Conservation (phyloP, 30 jellyfish, hydroid and myxozoan genomes). For the Aurelia coerulea region DNA sequence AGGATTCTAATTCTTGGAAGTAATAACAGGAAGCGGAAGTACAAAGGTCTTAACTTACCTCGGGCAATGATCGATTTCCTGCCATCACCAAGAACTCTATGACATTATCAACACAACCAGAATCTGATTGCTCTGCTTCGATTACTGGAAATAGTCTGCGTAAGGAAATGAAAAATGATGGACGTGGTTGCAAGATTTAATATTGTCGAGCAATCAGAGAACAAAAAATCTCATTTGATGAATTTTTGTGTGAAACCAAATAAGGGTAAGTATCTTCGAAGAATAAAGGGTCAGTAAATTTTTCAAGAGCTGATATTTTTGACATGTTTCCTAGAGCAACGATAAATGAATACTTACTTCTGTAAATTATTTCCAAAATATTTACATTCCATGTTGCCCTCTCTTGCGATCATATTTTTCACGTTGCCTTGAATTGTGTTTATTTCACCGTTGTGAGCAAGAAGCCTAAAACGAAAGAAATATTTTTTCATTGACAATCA, state of each 20-base stretch:
- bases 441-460: constrained; percentile 87
- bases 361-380: constrained; percentile 64
- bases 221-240: no score
- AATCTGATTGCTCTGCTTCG: constrained; percentile 78
- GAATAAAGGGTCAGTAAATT: no score
- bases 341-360: constrained; percentile 25
- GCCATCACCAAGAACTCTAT: constrained; percentile 73
- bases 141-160: constrained; percentile 77
- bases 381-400: constrained; percentile 60
- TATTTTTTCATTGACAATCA: no score
- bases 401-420: constrained; percentile 70
- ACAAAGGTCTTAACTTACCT: constrained; percentile 15
- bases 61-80: constrained; percentile 77
- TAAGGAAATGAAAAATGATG: not conserved
- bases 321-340: no score
- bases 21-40: not conserved
- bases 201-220: no score
- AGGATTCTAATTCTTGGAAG: not conserved
- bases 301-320: no score
- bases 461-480: constrained; percentile 5
- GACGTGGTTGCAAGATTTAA: not conserved
- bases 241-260: no score
- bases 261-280: no score
- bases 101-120: constrained; percentile 83
- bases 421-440: constrained; percentile 82